A percentile compares a stretch with the other conserved stretches of the same genome.
Evolutionary conservation across 2,797 vertebrate species (phyloP).

Genomic region (Pangasius djambal): DNA sequence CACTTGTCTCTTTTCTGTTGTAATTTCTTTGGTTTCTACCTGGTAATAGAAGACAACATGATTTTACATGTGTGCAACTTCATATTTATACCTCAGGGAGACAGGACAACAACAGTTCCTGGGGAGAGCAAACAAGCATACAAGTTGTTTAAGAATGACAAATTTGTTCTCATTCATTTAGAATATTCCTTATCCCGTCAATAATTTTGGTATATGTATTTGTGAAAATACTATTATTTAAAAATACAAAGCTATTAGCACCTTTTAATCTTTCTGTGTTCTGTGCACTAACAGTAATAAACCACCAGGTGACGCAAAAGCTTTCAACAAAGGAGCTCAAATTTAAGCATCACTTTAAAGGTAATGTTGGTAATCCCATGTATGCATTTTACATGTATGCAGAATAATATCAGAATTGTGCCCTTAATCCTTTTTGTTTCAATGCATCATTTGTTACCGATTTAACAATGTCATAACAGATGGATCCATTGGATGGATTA

Average conservation of each 20-base stretch:
- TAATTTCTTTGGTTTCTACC: no score
- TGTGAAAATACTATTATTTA: neutral
- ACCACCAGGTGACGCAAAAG: slow-evolving; percentile 29
- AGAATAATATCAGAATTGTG: neutral
- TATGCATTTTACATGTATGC: neutral
- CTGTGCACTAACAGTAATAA: neutral
- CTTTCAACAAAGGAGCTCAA: neutral
- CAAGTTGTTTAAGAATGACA: no score
- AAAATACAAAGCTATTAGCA: neutral
- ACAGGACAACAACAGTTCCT: no score
- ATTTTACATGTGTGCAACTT: no score
- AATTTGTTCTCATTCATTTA: no score
- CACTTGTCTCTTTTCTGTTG: no score
- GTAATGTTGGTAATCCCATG: neutral
- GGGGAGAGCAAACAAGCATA: no score
- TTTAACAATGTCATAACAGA: no score
- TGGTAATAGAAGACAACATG: no score
- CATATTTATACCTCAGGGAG: no score
- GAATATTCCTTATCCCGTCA: neutral
- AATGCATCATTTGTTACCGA: no score
- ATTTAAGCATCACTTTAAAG: neutral
- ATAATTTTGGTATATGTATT: neutral
- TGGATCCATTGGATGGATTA: no score
- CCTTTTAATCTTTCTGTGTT: neutral
- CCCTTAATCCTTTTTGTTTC: neutral